Evolutionary conservation across 2,888 invertebrate genomes (phyloP), one percentile per base, ranked within the genome.

Genomic region (Dynastes grantii): DNA sequence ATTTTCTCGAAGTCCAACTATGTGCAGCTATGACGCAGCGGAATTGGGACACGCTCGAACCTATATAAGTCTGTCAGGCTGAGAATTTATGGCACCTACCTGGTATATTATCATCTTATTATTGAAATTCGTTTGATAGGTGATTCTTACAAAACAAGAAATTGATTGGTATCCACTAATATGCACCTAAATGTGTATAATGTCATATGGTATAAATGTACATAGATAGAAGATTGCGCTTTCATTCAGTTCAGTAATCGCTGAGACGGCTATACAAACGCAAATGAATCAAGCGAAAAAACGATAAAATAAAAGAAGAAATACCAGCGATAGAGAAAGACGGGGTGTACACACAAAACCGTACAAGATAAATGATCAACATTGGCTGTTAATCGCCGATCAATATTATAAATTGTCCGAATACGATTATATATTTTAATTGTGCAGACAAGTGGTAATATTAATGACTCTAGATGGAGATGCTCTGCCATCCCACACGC

Each of bases 331-430:
- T 29, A 45, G 45, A 63, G 32, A 29, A 29, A 27, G 45, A 67
- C 27, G 45, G 45, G 27, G 45, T 32, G 37, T 40, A 76, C 76
- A 63, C 58, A 76, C 76, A 63, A 37, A 76, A 51, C 55, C 45
- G 65, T 51, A 82, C 84, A 86, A 87, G 87, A 87, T 87, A 86
- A 87, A 87, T 87, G 86, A 86, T 86, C 82, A 80, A 82, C 82
- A 81, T 80, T 78, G 83, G 84, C 81, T 85, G 85, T 87, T 88
- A 87, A 88, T 88, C 87, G 87, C 85, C 86, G 85, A 88, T 88
- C 88, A 88, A 88, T 89, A 88, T 88, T 88, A 88, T 88, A 88
- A 88, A 89, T 88, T 88, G 88, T 88, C 87, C 86, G 86, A 87
- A 88, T 87, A 85, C 87, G 87, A 87, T 87, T 88, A 88, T 88